phyloP scores from a whole-genome alignment of 1,140 invertebrate genomes.

The Pentalonia nigronervosa region DNA sequence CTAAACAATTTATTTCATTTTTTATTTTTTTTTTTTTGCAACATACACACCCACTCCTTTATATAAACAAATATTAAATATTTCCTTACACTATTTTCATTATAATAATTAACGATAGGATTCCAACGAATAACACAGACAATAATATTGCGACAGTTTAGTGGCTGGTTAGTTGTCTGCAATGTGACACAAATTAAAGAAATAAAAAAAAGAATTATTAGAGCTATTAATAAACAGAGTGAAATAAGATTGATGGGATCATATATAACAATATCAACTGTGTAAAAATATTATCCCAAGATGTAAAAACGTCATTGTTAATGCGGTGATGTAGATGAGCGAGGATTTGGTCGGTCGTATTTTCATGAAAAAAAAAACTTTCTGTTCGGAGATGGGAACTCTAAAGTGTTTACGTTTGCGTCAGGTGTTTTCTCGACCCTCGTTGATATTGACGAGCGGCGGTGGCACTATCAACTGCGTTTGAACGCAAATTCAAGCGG shows the following conservation, averaged over 20 bases:
- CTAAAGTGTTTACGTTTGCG: background rate
- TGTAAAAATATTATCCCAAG: background rate
- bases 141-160: background rate
- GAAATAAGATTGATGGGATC: background rate
- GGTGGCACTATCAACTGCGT: background rate
- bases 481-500: background rate
- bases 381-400: background rate
- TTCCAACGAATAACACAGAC: background rate
- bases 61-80: background rate
- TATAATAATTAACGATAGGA: background rate
- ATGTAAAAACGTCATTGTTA: background rate
- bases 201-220: background rate
- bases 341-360: background rate
- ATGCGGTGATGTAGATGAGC: background rate
- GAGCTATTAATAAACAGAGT: background rate
- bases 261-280: background rate
- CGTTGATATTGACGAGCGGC: background rate
- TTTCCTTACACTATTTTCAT: background rate
- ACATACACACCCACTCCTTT: background rate
- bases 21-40: background rate
- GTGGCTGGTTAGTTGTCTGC: background rate
- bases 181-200: background rate
- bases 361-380: slow-evolving; percentile 27
- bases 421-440: background rate
- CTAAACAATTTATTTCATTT: background rate